A percentile compares a stretch with the other conserved stretches of the same genome.
These are phyloP conservation scores for Eueremaeus valkanovi DNA, from an alignment of 2,888 invertebrate genomes.

Conservation along the genomic window DNA sequence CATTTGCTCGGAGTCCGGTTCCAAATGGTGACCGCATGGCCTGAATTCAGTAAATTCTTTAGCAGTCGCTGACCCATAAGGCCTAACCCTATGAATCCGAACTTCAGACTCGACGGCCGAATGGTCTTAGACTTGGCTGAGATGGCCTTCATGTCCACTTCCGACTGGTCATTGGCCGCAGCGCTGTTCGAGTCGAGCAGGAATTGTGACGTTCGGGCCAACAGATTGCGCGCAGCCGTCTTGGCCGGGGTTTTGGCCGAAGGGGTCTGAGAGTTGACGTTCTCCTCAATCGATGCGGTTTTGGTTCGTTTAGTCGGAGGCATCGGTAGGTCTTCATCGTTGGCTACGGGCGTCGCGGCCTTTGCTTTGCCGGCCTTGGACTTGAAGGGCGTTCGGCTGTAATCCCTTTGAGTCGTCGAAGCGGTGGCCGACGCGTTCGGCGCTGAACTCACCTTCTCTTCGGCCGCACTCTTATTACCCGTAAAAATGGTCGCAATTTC, in stretches of 20 bases:
- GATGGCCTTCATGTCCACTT: constrained; percentile 70
- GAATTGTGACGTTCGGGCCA: constrained; percentile 37
- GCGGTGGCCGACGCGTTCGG: constrained; percentile 11
- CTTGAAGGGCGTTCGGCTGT: constrained; percentile 43
- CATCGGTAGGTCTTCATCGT: constrained; percentile 33
- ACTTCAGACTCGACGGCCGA: constrained; percentile 75
- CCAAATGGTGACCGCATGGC: constrained; percentile 84
- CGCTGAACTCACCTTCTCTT: background rate
- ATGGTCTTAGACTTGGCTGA: constrained; percentile 78
- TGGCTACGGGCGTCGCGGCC: background rate
- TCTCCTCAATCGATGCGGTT: constrained; percentile 25
- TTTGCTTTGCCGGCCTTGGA: constrained; percentile 35
- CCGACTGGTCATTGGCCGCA: constrained; percentile 50
- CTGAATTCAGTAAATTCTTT: constrained; percentile 87
- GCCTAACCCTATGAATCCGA: constrained; percentile 91
- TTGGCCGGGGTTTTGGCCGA: constrained; percentile 37
- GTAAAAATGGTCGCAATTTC: constrained; percentile 33
- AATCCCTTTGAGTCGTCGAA: constrained; percentile 38
- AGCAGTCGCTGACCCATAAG: constrained; percentile 94
- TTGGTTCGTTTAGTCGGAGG: constrained; percentile 29
- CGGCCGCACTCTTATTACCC: constrained; percentile 13
- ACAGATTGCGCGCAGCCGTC: constrained; percentile 37
- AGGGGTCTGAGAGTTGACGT: background rate
- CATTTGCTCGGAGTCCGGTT: constrained; percentile 86
- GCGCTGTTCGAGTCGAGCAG: constrained; percentile 30